These are phyloP conservation scores for Polypterus senegalus DNA, from an alignment of 2,113 vertebrate genomes.

Conservation along the genomic window DNA sequence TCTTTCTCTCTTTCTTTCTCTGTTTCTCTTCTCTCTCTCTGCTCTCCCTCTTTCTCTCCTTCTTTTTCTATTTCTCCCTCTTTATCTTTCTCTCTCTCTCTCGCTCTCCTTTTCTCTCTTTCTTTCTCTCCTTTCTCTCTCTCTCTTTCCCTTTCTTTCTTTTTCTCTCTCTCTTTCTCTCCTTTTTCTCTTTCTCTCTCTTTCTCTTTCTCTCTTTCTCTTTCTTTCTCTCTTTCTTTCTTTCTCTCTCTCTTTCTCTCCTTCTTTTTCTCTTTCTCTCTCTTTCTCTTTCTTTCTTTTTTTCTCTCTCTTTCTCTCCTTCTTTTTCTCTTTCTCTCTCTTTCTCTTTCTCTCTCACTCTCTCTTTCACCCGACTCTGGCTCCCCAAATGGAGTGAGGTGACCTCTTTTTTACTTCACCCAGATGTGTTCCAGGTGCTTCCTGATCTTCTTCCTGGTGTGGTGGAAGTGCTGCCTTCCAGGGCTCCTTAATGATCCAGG, in stretches of 20 bases:
- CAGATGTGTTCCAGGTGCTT: no score
- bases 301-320: conserved; percentile 25
- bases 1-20: not conserved
- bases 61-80: not conserved
- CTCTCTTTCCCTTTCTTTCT: not conserved
- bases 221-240: conserved; percentile 1
- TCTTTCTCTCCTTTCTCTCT: not conserved
- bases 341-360: conserved; percentile 2
- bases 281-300: conserved; percentile 1
- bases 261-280: not conserved
- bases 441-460: no score
- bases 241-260: not conserved
- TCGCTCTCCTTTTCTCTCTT: not conserved
- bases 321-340: conserved; percentile 6
- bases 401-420: no score
- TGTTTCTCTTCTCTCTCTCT: not conserved
- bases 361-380: not conserved
- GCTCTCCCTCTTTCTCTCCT: not conserved
- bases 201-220: not conserved
- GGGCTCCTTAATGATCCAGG: no score
- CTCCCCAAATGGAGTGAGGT: no score
- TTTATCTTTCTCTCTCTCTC: not conserved
- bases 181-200: not conserved
- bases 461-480: no score
- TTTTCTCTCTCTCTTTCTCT: not conserved